A percentile compares a stretch with the other conserved stretches of the same genome.
Conservation (phyloP, 2,113 vertebrate species). For the Istiophorus platypterus region DNA sequence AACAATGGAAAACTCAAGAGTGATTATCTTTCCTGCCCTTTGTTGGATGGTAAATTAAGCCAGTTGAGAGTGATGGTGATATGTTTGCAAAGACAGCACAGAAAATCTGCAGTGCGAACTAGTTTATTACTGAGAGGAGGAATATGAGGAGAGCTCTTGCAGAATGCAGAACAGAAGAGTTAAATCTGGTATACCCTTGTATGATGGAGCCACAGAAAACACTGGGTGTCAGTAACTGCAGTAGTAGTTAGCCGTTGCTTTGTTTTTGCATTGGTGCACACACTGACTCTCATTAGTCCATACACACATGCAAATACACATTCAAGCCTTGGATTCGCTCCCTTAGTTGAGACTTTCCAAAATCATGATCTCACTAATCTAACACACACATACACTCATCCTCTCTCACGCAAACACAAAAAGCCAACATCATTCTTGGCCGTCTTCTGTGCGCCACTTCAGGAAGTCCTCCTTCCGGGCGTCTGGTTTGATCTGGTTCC, state of each 20-base stretch:
- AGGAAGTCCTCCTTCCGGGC: constrained; percentile 84
- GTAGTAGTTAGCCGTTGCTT: constrained; percentile 66
- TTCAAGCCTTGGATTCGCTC: constrained; percentile 47
- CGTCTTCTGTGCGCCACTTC: constrained; percentile 85
- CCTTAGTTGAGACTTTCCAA: constrained; percentile 33
- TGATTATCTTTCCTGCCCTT: constrained; percentile 24
- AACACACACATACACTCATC: constrained; percentile 10
- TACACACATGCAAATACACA: constrained; percentile 66
- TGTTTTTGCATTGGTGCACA: constrained; percentile 71
- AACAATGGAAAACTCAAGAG: constrained; percentile 29
- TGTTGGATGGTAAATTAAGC: constrained; percentile 34
- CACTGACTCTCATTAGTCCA: constrained; percentile 43
- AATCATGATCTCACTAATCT: constrained; percentile 12
- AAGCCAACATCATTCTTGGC: constrained; percentile 83
- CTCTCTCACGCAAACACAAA: constrained; percentile 39
- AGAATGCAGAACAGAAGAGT: constrained; percentile 49
- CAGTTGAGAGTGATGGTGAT: constrained; percentile 58
- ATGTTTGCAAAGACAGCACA: constrained; percentile 66
- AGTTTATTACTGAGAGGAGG: constrained; percentile 18
- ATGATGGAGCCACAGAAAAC: constrained; percentile 66
- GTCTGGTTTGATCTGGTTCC: constrained; percentile 86
- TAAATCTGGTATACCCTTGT: constrained; percentile 27
- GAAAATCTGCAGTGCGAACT: constrained; percentile 37
- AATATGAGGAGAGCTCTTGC: constrained; percentile 18
- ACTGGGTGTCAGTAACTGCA: constrained; percentile 67